Evolutionary conservation across 1,140 invertebrate species (phyloP), one percentile per base, ranked within the genome.

Genomic region (Kradibia gibbosae): DNA sequence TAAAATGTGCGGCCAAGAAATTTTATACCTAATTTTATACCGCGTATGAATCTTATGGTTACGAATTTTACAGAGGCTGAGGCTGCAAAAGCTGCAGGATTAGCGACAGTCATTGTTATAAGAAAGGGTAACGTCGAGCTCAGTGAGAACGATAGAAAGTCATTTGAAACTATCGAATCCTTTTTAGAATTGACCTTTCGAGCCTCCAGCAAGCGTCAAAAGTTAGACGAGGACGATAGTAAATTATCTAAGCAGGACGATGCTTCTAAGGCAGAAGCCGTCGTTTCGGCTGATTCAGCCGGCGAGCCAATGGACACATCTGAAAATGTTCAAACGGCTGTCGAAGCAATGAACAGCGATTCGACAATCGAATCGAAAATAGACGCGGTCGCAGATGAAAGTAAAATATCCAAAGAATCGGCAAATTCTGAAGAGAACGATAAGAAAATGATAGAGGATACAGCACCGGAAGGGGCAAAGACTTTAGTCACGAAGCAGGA

Each of bases 71-170:
- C 88, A 97, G 97, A 98, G 91, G 96, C 95, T 0, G 92, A 93
- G 87, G 97, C 97, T 85, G 97, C 97, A 5, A 92, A 92, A 45
- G 90, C 91, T 62, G 95, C 96, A 2, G 96, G 96, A 13, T 84
- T 97, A 71, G 91, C 93, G 53, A 91, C 93, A 34, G 91, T 93
- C 3, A 85, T 98, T 28, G 93, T 97, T 0, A 90, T 93, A 72
- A 93, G 97, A 65, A 94, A 96, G 78, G 97, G 96, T 42, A 97
- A 97, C 88, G 93, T 92, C 0, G 89, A 93, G 5, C 89, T 97
- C 0, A 91, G 92, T 8, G 92, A 93, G 15, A 94, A 94, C 81
- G 93, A 94, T 11, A 90, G 91, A 80, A 86, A 91, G 50, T 88
- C 92, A 20, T 96, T 93, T 86, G 89, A 91, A 22, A 93, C 93